phyloP scores from a whole-genome alignment of 2,113 vertebrate genomes.

The Tinamus guttatus region DNA sequence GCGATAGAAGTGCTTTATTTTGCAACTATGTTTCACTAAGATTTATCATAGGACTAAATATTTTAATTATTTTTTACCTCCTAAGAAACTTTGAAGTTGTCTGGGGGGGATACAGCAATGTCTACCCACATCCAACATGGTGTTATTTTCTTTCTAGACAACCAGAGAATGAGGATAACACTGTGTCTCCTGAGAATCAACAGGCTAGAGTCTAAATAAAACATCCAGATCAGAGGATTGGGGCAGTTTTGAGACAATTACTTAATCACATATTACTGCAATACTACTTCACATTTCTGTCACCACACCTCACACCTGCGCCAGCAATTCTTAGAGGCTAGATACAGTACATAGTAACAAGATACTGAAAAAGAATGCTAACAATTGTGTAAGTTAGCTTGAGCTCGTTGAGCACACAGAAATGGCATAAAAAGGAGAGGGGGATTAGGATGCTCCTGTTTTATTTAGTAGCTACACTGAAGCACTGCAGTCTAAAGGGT shows the following conservation, averaged over 20 bases:
- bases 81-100: neutral
- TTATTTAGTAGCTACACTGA: neutral
- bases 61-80: neutral
- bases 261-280: neutral
- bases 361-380: neutral
- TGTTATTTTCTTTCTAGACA: neutral
- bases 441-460: neutral
- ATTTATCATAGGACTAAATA: neutral
- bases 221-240: neutral
- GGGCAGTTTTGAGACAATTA: neutral
- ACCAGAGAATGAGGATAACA: neutral
- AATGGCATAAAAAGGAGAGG: neutral
- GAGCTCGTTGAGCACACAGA: accelerated
- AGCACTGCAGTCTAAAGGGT: neutral
- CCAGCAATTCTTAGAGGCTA: neutral
- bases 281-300: neutral
- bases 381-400: neutral
- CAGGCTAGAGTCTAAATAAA: slow-evolving; percentile 5
- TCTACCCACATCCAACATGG: neutral
- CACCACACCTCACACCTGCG: neutral
- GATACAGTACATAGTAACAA: neutral
- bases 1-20: neutral
- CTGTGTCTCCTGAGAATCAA: neutral
- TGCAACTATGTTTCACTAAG: neutral
- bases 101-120: neutral